Percentiles rank a stretch among this genome's conserved stretches.
These are phyloP conservation scores for Pantherophis guttatus DNA, from an alignment of 2,113 vertebrate genomes.

Conservation along the genomic window DNA sequence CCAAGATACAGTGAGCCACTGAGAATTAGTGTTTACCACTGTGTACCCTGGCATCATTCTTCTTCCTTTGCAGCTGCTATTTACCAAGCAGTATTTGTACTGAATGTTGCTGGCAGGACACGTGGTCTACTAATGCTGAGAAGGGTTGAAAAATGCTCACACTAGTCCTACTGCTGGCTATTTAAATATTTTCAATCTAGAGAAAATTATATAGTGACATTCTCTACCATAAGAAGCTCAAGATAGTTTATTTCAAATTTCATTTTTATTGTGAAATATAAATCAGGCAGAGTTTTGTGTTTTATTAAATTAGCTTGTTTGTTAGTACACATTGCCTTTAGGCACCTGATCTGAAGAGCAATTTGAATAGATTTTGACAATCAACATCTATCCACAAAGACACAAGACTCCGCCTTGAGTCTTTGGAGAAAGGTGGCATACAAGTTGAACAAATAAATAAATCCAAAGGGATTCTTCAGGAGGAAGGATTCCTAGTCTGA, in stretches of 20 bases:
- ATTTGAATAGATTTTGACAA: not conserved
- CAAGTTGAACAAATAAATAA: not conserved
- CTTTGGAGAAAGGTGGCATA: too few relatives aligned
- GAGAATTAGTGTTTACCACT: conserved; percentile 47
- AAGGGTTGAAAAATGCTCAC: conserved; percentile 61
- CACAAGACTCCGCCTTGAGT: too few relatives aligned
- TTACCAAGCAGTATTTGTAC: conserved; percentile 70
- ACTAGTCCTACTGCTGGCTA: conserved; percentile 38
- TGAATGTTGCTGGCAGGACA: conserved; percentile 67
- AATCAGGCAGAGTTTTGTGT: not conserved
- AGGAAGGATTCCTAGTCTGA: not conserved
- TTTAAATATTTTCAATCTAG: conserved; percentile 52
- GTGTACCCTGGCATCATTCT: conserved; percentile 73
- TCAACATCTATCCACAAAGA: not conserved
- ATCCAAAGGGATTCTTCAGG: not conserved
- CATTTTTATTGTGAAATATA: conserved; percentile 36
- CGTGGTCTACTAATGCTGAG: conserved; percentile 54
- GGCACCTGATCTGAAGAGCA: not conserved
- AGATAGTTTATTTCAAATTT: conserved; percentile 28
- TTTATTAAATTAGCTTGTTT: not conserved
- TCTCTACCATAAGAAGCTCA: conserved; percentile 36
- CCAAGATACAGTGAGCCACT: conserved; percentile 35
- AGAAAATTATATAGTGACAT: conserved; percentile 37
- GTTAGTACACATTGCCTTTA: not conserved
- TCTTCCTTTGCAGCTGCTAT: conserved; percentile 79